These are phyloP conservation scores for Melanocharis versteri DNA, from an alignment of 2,113 vertebrate species.

Conservation along the genomic window DNA sequence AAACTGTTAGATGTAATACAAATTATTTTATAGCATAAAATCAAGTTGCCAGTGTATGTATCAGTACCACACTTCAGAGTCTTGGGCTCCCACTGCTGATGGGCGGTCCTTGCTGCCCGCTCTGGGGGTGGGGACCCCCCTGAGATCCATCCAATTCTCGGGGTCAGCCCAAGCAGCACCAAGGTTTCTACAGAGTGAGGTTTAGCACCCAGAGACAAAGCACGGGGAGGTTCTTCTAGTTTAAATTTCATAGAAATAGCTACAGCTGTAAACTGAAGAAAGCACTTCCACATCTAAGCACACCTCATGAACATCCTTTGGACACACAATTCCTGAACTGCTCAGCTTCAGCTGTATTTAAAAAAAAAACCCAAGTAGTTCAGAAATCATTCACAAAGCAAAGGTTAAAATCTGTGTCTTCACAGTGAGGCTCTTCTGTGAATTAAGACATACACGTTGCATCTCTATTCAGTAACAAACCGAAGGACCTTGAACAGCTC, in stretches of 20 bases:
- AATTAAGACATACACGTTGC: background rate
- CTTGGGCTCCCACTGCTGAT: background rate
- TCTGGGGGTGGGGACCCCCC: rapidly evolving
- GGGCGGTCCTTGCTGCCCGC: background rate
- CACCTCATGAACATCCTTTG: background rate
- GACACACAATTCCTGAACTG: background rate
- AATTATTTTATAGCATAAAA: slow-evolving; percentile 79
- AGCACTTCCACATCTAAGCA: background rate
- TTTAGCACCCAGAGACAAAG: background rate
- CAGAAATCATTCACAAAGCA: background rate
- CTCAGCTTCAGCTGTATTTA: background rate
- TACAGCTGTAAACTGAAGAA: background rate
- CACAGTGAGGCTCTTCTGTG: background rate
- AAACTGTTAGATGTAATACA: slow-evolving; percentile 80
- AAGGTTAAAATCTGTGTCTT: background rate
- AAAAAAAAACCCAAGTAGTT: background rate
- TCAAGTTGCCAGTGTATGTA: slow-evolving; percentile 89
- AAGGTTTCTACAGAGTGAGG: background rate
- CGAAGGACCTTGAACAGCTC: background rate
- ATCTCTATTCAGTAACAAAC: background rate
- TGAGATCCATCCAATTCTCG: background rate
- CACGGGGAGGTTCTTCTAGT: background rate
- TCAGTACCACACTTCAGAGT: slow-evolving; percentile 76
- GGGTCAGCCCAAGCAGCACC: background rate
- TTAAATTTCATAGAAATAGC: background rate